These are phyloP conservation scores for Pachyuromys duprasi DNA, from an alignment of 2,797 vertebrate genomes.

Conservation along the genomic window DNA sequence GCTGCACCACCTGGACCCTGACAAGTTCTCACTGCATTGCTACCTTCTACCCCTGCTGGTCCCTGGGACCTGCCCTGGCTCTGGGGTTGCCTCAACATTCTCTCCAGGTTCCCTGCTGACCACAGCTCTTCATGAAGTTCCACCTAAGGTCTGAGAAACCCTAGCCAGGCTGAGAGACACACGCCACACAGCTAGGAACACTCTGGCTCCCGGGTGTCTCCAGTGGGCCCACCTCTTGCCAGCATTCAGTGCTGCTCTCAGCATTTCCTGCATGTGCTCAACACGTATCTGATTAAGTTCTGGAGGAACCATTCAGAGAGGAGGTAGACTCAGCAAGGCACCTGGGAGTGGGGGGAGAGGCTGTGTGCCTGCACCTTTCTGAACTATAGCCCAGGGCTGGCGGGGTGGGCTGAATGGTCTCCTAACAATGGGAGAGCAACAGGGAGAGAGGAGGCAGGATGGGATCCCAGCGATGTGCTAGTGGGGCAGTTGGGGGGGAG, in stretches of 20 bases:
- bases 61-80: not conserved
- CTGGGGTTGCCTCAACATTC: not conserved
- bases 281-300: not conserved
- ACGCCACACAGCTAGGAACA: not conserved
- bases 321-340: not conserved
- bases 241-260: fast-evolving
- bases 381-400: not conserved
- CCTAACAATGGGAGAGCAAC: fast-evolving
- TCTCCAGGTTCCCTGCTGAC: not conserved
- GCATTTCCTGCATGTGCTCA: too few species aligned
- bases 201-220: not conserved
- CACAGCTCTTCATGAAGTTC: too few species aligned
- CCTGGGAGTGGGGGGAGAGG: too few species aligned
- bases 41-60: too few species aligned
- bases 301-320: not conserved
- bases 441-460: fast-evolving
- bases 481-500: not conserved
- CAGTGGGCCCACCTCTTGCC: not conserved
- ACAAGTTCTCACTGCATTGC: fast-evolving
- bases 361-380: not conserved
- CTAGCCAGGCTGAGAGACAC: not conserved
- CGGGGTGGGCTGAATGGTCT: too few species aligned
- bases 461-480: not conserved
- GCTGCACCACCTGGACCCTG: not conserved
- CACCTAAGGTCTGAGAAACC: too few species aligned